phyloP scores from a whole-genome alignment of 2,797 vertebrate genomes.

The Trichosurus vulpecula region DNA sequence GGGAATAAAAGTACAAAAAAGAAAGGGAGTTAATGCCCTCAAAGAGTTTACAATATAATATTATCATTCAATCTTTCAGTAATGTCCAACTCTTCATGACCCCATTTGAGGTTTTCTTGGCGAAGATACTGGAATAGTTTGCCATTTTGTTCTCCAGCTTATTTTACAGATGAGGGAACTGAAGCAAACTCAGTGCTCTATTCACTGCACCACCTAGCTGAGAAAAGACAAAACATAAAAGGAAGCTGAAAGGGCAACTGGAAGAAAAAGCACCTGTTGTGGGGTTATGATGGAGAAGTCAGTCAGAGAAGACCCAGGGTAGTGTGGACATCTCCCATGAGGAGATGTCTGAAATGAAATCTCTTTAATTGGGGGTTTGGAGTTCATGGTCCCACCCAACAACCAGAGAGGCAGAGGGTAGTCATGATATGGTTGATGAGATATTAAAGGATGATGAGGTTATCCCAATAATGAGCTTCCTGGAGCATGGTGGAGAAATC shows the following conservation, averaged over 20 bases:
- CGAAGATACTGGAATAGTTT: not conserved
- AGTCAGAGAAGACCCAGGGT: not conserved
- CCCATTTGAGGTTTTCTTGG: not conserved
- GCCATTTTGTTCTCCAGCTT: not conserved
- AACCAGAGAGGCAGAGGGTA: not conserved
- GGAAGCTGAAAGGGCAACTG: not conserved
- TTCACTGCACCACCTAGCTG: not conserved
- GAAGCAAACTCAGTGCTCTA: not conserved
- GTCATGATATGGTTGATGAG: not conserved
- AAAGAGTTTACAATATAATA: not conserved
- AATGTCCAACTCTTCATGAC: not conserved
- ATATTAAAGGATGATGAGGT: not conserved
- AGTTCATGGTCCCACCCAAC: not conserved
- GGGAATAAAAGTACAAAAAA: not conserved
- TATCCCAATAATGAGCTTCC: not conserved
- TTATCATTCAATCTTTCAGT: not conserved
- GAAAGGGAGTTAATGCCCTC: not conserved
- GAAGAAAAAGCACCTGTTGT: not conserved
- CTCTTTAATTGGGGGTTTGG: not conserved
- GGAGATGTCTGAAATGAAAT: not conserved
- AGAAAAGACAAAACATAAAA: not conserved
- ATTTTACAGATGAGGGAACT: not conserved
- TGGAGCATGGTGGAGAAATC: not conserved
- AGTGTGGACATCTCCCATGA: not conserved
- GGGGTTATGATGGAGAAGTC: not conserved